Evolutionary conservation across 2,797 vertebrate genomes (phyloP).

Genomic region (Podarcis siculus): DNA sequence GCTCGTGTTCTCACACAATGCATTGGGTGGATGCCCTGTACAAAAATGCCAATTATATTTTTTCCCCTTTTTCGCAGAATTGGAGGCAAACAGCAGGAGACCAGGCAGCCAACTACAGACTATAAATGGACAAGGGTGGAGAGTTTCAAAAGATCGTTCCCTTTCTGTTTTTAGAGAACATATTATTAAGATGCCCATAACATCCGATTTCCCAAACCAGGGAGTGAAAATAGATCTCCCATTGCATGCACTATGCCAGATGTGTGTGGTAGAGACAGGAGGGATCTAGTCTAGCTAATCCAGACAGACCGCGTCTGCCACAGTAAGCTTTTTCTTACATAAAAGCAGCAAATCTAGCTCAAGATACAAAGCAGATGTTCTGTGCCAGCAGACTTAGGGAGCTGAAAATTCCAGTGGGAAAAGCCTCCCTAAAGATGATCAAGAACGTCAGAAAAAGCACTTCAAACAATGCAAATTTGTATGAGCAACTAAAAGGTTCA

Average conservation of each 20-base stretch:
- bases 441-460: background rate
- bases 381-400: background rate
- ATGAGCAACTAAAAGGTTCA: background rate
- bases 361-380: background rate
- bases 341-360: background rate
- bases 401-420: background rate
- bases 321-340: background rate
- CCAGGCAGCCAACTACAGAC: background rate
- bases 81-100: background rate
- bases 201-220: background rate
- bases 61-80: background rate
- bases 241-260: background rate
- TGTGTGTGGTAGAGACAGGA: background rate
- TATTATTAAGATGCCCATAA: background rate
- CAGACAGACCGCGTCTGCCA: background rate
- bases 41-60: background rate
- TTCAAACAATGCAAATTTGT: background rate
- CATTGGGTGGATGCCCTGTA: background rate
- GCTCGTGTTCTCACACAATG: accelerated
- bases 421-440: background rate
- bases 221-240: background rate
- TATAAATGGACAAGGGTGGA: background rate
- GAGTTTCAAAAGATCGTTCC: background rate
- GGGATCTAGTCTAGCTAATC: background rate
- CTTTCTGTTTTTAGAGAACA: background rate